Conservation (phyloP, 2,797 vertebrate genomes). For the Intellagama lesueurii region DNA sequence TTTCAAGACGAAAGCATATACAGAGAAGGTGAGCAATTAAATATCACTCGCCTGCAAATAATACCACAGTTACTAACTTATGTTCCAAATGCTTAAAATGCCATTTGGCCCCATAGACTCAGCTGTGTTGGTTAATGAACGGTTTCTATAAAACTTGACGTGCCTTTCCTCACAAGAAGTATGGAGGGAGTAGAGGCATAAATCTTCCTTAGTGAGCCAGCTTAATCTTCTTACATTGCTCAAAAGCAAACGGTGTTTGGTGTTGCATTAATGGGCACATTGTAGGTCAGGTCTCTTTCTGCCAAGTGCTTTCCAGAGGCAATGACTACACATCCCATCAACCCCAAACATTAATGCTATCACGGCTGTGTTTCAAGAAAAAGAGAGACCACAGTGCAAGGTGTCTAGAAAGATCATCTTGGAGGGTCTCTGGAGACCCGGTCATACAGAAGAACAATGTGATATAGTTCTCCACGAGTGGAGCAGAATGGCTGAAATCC, state of each 20-base stretch:
- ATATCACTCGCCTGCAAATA: not conserved
- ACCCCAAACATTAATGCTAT: not conserved
- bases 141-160: slow-evolving; percentile 25
- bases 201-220: slow-evolving; percentile 23
- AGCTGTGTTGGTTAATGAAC: slow-evolving; percentile 13
- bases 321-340: not conserved
- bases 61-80: not conserved
- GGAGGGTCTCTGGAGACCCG: not conserved
- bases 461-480: no score
- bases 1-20: not conserved
- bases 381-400: not conserved
- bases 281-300: not conserved
- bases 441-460: no score
- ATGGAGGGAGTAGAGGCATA: slow-evolving; percentile 19
- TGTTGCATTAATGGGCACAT: slow-evolving; percentile 4
- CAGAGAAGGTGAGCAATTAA: slow-evolving; percentile 37
- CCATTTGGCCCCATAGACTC: not conserved
- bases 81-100: slow-evolving; percentile 3
- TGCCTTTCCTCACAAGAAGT: slow-evolving; percentile 27
- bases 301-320: no score
- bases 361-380: no score
- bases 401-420: not conserved
- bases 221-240: slow-evolving; percentile 25
- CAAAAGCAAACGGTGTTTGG: slow-evolving; percentile 28
- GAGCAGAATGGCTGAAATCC: no score